These are phyloP conservation scores for Iphiclides podalirius DNA, from an alignment of 2,888 invertebrate genomes.

Conservation along the genomic window DNA sequence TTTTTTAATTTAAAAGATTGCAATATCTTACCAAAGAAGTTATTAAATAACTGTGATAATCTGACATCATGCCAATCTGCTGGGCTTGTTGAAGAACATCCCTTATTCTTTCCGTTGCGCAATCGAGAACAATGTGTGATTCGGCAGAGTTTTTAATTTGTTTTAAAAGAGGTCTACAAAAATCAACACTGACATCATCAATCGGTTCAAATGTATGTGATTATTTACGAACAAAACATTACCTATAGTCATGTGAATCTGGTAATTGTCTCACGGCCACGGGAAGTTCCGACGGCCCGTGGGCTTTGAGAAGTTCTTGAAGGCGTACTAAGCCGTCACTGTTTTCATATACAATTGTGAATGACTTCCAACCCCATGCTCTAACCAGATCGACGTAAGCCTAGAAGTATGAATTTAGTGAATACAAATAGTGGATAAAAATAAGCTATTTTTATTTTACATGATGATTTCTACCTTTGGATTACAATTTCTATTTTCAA, in stretches of 20 bases:
- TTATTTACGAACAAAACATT: background rate
- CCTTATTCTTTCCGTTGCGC: slow-evolving; percentile 91
- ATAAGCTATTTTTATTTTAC: background rate
- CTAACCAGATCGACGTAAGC: slow-evolving; percentile 95
- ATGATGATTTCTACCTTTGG: no score
- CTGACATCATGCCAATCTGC: slow-evolving; percentile 98
- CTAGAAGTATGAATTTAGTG: slow-evolving; percentile 61
- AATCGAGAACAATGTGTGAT: slow-evolving; percentile 94
- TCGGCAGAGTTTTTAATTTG: slow-evolving; percentile 96
- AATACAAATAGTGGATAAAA: background rate
- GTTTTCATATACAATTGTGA: slow-evolving; percentile 97
- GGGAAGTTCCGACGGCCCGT: slow-evolving; percentile 90
- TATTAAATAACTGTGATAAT: slow-evolving; percentile 95
- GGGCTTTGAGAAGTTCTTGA: slow-evolving; percentile 93
- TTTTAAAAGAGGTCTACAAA: slow-evolving; percentile 88
- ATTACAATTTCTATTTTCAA: no score
- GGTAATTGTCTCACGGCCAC: slow-evolving; percentile 91
- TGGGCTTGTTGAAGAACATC: slow-evolving; percentile 95
- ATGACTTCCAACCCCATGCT: slow-evolving; percentile 96
- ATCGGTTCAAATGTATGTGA: no score
- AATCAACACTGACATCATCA: background rate
- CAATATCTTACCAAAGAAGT: slow-evolving; percentile 88
- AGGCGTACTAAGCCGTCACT: slow-evolving; percentile 94
- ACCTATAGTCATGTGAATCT: slow-evolving; percentile 93
- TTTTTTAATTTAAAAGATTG: no score